A percentile compares a stretch with the other conserved stretches of the same genome.
Conservation (phyloP, 2,113 vertebrate genomes). For the Sialia sialis region DNA sequence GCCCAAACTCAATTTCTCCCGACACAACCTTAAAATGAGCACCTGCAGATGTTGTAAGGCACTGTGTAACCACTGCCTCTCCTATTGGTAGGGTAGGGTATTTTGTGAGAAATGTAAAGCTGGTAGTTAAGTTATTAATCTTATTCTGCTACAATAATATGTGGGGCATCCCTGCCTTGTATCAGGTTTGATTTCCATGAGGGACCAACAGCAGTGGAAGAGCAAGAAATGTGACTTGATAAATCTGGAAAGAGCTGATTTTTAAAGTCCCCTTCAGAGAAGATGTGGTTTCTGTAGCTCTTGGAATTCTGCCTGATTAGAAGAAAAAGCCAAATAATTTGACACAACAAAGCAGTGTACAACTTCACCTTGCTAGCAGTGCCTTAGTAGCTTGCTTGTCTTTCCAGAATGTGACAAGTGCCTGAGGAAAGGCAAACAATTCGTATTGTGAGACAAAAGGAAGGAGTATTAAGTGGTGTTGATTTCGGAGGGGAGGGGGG, state of each 20-base stretch:
- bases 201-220: background rate
- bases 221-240: background rate
- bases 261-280: background rate
- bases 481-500: background rate
- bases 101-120: background rate
- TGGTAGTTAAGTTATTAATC: background rate
- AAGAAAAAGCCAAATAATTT: conserved; percentile 38
- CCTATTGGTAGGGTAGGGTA: background rate
- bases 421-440: conserved; percentile 49
- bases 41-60: background rate
- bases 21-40: background rate
- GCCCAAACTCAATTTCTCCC: background rate
- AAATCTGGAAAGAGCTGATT: background rate
- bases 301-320: conserved; percentile 30
- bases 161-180: background rate
- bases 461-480: conserved; percentile 15
- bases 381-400: conserved; percentile 49
- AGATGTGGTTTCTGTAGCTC: background rate
- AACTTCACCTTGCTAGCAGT: conserved; percentile 48
- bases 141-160: background rate
- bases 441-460: background rate
- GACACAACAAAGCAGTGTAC: conserved; percentile 32
- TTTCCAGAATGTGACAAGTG: conserved; percentile 53
- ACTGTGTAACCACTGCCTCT: background rate
- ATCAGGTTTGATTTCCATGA: background rate